These are phyloP conservation scores for Brenthis hecate DNA, from an alignment of 2,888 invertebrate species.

Conservation along the genomic window DNA sequence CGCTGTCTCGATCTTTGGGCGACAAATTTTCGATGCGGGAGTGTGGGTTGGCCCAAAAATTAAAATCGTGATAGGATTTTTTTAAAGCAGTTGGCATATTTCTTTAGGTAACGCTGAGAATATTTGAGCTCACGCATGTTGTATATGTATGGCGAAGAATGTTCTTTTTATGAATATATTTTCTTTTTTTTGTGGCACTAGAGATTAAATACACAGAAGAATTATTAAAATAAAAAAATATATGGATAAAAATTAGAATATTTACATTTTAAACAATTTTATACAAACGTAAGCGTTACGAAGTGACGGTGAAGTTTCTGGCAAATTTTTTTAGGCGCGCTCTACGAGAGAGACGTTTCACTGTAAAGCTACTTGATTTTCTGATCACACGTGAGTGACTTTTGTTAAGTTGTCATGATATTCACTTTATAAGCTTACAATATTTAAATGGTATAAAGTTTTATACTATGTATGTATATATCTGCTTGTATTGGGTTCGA, in stretches of 20 bases:
- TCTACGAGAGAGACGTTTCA: not conserved
- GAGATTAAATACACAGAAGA: not conserved
- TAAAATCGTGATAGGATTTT: constrained; percentile 76
- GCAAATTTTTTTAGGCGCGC: not conserved
- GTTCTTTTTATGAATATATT: not conserved
- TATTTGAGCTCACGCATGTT: constrained; percentile 13
- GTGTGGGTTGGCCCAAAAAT: constrained; percentile 79
- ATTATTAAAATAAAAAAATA: not conserved
- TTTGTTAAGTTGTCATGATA: constrained; percentile 1
- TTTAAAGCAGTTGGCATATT: constrained; percentile 53
- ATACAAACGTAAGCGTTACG: too few relatives aligned
- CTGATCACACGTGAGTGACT: constrained; percentile 3
- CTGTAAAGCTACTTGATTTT: not conserved
- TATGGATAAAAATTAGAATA: too few relatives aligned
- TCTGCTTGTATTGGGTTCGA: not conserved
- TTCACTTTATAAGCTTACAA: not conserved
- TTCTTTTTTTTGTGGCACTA: not conserved
- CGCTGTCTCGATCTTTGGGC: constrained; percentile 65
- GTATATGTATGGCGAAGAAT: constrained; percentile 14
- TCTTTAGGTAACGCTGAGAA: constrained; percentile 55
- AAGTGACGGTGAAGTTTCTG: not conserved
- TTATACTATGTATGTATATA: not conserved
- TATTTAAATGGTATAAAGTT: not conserved
- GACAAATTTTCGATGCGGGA: constrained; percentile 81
- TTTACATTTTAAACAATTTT: too few relatives aligned